Conservation (phyloP, 2,888 invertebrate genomes). For the Agriopis marginaria region DNA sequence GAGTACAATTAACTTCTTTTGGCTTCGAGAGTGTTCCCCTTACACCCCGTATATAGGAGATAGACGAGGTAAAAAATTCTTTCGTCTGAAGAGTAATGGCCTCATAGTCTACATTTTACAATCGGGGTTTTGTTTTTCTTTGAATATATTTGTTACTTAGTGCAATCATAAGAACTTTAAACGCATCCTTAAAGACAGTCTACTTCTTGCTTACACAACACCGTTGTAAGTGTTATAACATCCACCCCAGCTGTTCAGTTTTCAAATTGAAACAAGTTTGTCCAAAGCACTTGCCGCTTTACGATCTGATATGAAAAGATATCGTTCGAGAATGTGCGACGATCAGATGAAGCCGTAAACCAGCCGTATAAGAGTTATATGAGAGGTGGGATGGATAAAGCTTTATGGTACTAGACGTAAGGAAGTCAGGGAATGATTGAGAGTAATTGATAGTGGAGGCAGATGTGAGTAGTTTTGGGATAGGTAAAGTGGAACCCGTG, state of each 20-base stretch:
- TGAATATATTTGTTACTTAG: too few species aligned
- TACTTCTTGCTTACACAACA: conserved; percentile 5
- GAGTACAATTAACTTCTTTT: too few species aligned
- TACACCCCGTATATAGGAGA: too few species aligned
- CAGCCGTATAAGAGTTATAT: conserved; percentile 13
- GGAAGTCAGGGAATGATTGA: conserved; percentile 5
- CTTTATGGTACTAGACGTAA: conserved; percentile 15
- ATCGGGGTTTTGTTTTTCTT: too few species aligned
- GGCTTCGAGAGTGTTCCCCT: too few species aligned
- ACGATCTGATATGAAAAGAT: conserved; percentile 31
- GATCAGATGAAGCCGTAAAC: conserved; percentile 27
- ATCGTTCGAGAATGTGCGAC: conserved; percentile 19
- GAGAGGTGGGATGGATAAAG: conserved; percentile 13
- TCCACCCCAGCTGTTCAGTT: conserved; percentile 4
- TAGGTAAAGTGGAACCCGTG: background rate
- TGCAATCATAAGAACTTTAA: too few species aligned
- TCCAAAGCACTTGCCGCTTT: conserved; percentile 23
- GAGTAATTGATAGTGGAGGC: conserved; percentile 18
- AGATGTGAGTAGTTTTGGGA: conserved; percentile 4
- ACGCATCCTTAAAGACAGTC: background rate
- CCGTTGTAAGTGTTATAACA: conserved; percentile 14
- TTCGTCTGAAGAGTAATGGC: too few species aligned
- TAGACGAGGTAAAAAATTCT: too few species aligned
- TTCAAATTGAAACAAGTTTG: conserved; percentile 23
- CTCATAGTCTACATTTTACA: too few species aligned